phyloP scores from a whole-genome alignment of 2,888 invertebrate genomes.

The Nymphalis urticae region DNA sequence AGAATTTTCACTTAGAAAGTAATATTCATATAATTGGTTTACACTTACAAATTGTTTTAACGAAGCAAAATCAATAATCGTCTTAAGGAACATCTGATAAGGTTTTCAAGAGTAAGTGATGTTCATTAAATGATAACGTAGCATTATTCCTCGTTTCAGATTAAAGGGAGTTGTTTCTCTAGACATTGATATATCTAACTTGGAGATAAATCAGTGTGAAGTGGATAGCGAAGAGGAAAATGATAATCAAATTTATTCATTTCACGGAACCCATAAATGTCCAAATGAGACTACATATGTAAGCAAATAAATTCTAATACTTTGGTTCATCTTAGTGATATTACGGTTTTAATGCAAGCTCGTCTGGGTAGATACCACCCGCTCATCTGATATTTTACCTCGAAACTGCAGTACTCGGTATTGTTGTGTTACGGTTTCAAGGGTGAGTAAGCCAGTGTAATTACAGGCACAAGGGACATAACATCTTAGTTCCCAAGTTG shows the following conservation, averaged over 20 bases:
- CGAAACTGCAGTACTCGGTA: no score
- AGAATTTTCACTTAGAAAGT: no score
- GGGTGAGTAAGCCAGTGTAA: no score
- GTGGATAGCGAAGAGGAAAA: constrained; percentile 51
- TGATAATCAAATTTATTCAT: constrained; percentile 87
- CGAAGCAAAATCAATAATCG: background rate
- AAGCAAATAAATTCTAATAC: constrained; percentile 53
- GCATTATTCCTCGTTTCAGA: constrained; percentile 49
- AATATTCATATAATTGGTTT: no score
- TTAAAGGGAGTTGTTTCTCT: constrained; percentile 80
- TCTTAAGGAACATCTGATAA: constrained; percentile 21
- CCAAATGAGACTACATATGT: constrained; percentile 91
- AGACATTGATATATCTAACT: constrained; percentile 89
- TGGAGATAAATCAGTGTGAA: constrained; percentile 95
- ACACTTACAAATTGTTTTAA: background rate
- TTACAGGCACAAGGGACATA: no score
- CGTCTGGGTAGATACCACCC: no score
- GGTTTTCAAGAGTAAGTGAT: constrained; percentile 16
- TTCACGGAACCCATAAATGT: constrained; percentile 95
- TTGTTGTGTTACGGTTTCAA: no score
- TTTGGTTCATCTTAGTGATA: no score
- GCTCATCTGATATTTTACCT: no score
- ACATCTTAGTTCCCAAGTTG: no score
- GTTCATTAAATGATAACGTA: constrained; percentile 31
- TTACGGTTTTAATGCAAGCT: no score